Base-by-base conservation (phyloP, 2,888 invertebrate genomes). In the Omphaloscelis lunosa region DNA sequence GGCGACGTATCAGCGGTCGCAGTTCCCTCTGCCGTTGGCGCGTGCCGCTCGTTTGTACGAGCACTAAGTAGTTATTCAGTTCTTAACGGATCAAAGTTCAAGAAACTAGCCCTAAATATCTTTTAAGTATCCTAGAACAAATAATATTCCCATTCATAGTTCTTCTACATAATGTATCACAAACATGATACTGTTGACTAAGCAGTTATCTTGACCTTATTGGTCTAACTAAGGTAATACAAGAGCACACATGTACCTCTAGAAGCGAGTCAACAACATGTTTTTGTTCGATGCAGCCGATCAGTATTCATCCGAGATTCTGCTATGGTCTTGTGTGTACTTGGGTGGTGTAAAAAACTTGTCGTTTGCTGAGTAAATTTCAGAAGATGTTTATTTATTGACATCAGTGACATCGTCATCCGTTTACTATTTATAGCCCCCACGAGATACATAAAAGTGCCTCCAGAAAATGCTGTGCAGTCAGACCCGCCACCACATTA, bases 181-280 rank as follows among this genome's bases (percentile, higher is more conserved):
- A 75, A 63, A 59, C 45, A 34, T 51, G 41, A 59, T 45, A 63
- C 62, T n/a, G 39, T 68, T 58, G 51, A 62, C 53, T 56, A 29
- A 45, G 29, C 0, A 72, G 63, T 70, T 63, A 66, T 39, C 72
- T 68, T 79, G 85, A 86, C 86, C 87, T 84, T 86, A 82, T 70
- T 73, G 58, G 9, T 53, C 63, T 74, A 23, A 56, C 23, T 86
- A 76, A 61, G 84, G 87, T 76, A 79, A 86, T 77, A 84, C 87
- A 67, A 86, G 75, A 58, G 8, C 66, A 53, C 56, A 68, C 63
- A 59, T 56, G 34, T 59, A 45, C 59, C 39, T 62, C 69, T 76
- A 34, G 29, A 17, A 56, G 70, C 63, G 39, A 78, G 77, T 77
- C 77, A 77, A 82, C 69, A 77, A 82, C 76, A 84, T 86, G 74